These are phyloP conservation scores for Anhinga rufa DNA, from an alignment of 2,113 vertebrate species.

Conservation along the genomic window DNA sequence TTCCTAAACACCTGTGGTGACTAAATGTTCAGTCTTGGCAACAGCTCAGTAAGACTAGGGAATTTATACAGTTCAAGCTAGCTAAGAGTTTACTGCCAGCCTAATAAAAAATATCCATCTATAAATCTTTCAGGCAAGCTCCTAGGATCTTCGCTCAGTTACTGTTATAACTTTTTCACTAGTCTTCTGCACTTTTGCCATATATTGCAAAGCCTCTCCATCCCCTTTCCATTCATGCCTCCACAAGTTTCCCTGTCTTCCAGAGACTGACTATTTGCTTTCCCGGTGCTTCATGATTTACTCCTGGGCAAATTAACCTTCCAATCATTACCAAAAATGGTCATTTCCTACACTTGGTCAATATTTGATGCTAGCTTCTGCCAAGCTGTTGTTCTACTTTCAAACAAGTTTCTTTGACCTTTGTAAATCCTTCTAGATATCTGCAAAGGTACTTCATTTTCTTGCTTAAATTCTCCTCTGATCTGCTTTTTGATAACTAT, in stretches of 20 bases:
- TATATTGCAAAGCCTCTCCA: background rate
- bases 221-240: background rate
- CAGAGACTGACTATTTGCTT: background rate
- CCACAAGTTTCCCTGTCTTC: background rate
- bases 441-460: background rate
- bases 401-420: background rate
- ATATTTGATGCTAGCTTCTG: background rate
- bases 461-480: background rate
- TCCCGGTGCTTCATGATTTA: background rate
- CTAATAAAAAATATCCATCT: background rate
- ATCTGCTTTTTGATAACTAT: background rate
- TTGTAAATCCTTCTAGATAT: background rate
- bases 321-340: background rate
- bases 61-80: background rate
- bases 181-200: background rate
- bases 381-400: background rate
- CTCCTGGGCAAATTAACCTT: background rate
- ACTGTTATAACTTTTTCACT: background rate
- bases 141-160: background rate
- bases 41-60: background rate
- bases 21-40: background rate
- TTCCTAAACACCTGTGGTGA: background rate
- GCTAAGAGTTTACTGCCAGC: background rate
- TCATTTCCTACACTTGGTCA: background rate
- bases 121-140: background rate